A percentile compares a stretch with the other conserved stretches of the same genome.
These are phyloP conservation scores for Vanessa tameamea DNA, from an alignment of 1,140 invertebrate species.

Conservation along the genomic window DNA sequence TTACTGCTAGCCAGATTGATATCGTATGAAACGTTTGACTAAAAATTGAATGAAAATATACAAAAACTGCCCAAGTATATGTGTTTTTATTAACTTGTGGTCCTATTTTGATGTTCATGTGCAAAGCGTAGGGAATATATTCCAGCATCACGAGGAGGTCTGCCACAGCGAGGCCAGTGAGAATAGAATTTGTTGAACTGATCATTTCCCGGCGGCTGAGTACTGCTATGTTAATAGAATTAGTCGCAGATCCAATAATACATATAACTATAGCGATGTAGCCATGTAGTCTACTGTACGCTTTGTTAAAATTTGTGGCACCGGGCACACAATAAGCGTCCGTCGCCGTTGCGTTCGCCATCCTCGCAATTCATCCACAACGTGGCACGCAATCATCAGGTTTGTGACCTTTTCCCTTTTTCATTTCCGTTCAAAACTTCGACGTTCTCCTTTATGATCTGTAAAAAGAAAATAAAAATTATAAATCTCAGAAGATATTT, in stretches of 20 bases:
- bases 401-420: slow-evolving; percentile 3
- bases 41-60: slow-evolving; percentile 92
- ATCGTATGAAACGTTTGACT: slow-evolving; percentile 94
- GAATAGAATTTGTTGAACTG: slow-evolving; percentile 91
- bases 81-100: slow-evolving; percentile 83
- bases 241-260: slow-evolving; percentile 94
- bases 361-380: slow-evolving; percentile 45
- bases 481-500: not conserved
- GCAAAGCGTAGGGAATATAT: slow-evolving; percentile 94
- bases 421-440: slow-evolving; percentile 20
- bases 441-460: slow-evolving; percentile 29
- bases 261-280: slow-evolving; percentile 86
- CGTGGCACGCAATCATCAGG: slow-evolving; percentile 54
- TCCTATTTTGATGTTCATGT: slow-evolving; percentile 86
- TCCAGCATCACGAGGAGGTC: slow-evolving; percentile 96
- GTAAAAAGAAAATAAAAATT: slow-evolving; percentile 35
- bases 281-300: slow-evolving; percentile 76
- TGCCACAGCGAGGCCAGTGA: slow-evolving; percentile 93
- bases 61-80: slow-evolving; percentile 90
- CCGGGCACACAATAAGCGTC: slow-evolving; percentile 75
- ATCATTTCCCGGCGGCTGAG: slow-evolving; percentile 94
- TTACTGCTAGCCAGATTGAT: slow-evolving; percentile 95
- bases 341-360: slow-evolving; percentile 69
- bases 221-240: slow-evolving; percentile 96
- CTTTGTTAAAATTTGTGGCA: slow-evolving; percentile 73